phyloP scores from a whole-genome alignment of 2,797 vertebrate genomes.

The Pachyuromys duprasi region DNA sequence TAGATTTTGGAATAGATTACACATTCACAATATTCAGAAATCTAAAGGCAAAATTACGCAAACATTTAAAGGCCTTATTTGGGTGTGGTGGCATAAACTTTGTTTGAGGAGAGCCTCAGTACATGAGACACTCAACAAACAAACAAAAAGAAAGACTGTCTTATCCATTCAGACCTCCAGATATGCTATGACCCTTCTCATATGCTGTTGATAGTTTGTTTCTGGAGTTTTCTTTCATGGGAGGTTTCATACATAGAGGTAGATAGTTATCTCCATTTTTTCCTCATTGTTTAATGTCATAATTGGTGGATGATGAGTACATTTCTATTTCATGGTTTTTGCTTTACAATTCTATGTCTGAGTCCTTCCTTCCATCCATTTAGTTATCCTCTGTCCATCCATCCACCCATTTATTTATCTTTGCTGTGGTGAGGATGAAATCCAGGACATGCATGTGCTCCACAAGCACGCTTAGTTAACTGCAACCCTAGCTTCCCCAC shows the following conservation, averaged over 20 bases:
- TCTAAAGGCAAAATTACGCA: not conserved
- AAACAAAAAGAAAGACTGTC: not conserved
- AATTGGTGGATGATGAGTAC: not conserved
- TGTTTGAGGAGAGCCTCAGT: not conserved
- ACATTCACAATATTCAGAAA: not conserved
- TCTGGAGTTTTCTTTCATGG: not conserved
- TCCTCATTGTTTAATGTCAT: not conserved
- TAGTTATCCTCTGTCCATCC: not conserved
- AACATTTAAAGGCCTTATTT: not conserved
- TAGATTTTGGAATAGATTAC: conserved; percentile 10
- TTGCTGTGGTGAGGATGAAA: not conserved
- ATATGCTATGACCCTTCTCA: not conserved
- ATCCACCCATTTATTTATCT: not conserved
- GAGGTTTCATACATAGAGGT: not conserved
- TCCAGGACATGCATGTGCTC: not conserved
- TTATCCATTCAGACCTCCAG: not conserved
- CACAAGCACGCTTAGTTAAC: not conserved
- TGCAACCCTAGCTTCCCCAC: not conserved
- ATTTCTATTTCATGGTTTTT: not conserved
- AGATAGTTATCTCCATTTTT: not conserved
- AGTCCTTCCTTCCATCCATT: not conserved
- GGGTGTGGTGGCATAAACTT: not conserved
- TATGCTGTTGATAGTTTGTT: not conserved
- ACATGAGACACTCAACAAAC: not conserved
- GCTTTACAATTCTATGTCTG: not conserved